Percentiles rank a stretch among this genome's conserved stretches.
These are phyloP conservation scores for Scomber colias DNA, from an alignment of 2,113 vertebrate species.

Conservation along the genomic window DNA sequence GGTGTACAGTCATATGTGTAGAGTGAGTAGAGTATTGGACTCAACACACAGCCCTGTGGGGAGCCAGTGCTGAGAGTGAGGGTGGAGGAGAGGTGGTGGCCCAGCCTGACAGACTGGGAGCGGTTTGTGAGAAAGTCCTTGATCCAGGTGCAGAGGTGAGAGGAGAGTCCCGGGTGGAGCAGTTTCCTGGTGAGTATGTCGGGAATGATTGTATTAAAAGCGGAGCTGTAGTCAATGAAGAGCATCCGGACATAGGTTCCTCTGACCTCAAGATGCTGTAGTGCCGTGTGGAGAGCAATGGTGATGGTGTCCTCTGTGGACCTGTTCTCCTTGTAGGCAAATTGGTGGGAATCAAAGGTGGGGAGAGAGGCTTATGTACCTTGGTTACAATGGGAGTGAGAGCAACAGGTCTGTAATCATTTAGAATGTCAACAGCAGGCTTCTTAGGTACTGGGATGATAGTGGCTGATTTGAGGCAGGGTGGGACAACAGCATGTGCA, in stretches of 20 bases:
- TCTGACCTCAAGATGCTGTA: not conserved
- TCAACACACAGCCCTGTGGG: not conserved
- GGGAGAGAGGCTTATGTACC: not conserved
- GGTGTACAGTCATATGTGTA: not conserved
- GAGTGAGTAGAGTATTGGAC: not conserved
- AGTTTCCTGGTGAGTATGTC: not conserved
- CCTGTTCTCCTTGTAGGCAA: not conserved
- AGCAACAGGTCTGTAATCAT: too few species aligned
- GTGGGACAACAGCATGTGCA: too few species aligned
- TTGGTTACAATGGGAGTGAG: too few species aligned
- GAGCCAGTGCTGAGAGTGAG: not conserved
- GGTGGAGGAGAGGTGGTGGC: not conserved
- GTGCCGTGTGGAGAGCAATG: not conserved
- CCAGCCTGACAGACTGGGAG: not conserved
- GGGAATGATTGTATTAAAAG: not conserved
- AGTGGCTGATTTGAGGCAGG: too few species aligned
- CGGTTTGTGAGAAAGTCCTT: not conserved
- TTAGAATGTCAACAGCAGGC: too few species aligned
- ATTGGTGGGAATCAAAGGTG: not conserved
- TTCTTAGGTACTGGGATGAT: too few species aligned
- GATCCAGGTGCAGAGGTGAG: not conserved
- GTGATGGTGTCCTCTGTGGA: not conserved
- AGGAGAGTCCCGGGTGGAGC: not conserved
- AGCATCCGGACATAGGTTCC: not conserved
- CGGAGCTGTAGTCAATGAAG: not conserved